These are phyloP conservation scores for Rhodophaea formosa DNA, from an alignment of 2,888 invertebrate species.

Conservation along the genomic window DNA sequence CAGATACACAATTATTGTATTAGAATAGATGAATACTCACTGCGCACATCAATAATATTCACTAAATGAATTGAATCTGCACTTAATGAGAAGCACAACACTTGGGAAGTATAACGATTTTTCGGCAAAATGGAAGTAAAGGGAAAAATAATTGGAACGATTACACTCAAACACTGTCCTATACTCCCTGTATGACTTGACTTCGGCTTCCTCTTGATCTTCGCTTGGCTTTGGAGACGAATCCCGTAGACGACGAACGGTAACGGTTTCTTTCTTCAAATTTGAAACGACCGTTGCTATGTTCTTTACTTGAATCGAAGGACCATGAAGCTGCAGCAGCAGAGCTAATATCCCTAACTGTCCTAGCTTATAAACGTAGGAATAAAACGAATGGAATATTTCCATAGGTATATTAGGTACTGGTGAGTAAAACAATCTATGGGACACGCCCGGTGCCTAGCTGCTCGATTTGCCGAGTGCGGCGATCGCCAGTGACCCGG, in stretches of 20 bases:
- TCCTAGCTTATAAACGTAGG: too few species aligned
- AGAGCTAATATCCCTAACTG: too few species aligned
- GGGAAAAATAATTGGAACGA: not conserved
- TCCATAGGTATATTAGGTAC: too few species aligned
- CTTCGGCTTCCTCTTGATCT: slow-evolving; percentile 2
- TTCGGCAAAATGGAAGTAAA: not conserved
- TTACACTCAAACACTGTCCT: not conserved
- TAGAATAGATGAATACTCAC: not conserved
- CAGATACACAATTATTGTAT: too few species aligned
- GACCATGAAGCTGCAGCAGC: not conserved
- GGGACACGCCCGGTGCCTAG: too few species aligned
- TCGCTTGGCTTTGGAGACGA: not conserved
- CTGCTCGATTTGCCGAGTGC: too few species aligned
- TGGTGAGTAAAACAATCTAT: too few species aligned
- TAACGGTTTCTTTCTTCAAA: not conserved
- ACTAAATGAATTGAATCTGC: not conserved
- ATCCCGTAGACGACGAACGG: not conserved
- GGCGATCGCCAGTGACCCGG: too few species aligned
- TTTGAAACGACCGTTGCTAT: slow-evolving; percentile 3
- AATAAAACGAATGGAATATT: too few species aligned
- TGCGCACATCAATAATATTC: not conserved
- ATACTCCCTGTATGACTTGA: not conserved
- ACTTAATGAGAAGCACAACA: not conserved
- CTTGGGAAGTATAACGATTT: not conserved
- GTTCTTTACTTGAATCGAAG: not conserved